These are phyloP conservation scores for Microctonus brassicae DNA, from an alignment of 2,888 invertebrate genomes.

Conservation along the genomic window DNA sequence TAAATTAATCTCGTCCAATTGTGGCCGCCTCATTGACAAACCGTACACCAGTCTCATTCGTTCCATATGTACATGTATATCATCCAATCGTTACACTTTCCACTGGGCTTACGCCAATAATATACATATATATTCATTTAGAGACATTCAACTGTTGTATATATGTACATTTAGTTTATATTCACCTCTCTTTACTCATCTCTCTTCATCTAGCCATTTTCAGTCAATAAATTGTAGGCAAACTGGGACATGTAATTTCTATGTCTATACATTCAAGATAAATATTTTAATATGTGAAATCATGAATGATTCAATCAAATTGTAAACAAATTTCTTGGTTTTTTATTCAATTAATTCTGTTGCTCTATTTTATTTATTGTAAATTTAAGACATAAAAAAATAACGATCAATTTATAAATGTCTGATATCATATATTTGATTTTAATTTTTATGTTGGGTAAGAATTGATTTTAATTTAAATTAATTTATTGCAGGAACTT, in stretches of 20 bases:
- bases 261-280: not conserved
- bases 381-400: not conserved
- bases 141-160: not conserved
- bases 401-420: not conserved
- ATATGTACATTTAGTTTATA: not conserved
- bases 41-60: not conserved
- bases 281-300: not conserved
- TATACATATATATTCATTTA: not conserved
- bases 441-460: too few relatives aligned
- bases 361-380: not conserved
- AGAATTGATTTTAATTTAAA: too few relatives aligned
- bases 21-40: constrained; percentile 13
- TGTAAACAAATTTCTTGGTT: not conserved
- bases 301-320: not conserved
- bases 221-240: not conserved
- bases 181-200: constrained; percentile 2
- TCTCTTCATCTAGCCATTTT: not conserved
- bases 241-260: not conserved
- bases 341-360: not conserved
- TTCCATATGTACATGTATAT: not conserved
- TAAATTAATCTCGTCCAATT: constrained; percentile 54
- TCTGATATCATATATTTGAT: not conserved
- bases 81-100: not conserved
- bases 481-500: constrained; percentile 74
- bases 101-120: not conserved